Conservation (phyloP, 2,113 vertebrate genomes). For the Aphyosemion australe region DNA sequence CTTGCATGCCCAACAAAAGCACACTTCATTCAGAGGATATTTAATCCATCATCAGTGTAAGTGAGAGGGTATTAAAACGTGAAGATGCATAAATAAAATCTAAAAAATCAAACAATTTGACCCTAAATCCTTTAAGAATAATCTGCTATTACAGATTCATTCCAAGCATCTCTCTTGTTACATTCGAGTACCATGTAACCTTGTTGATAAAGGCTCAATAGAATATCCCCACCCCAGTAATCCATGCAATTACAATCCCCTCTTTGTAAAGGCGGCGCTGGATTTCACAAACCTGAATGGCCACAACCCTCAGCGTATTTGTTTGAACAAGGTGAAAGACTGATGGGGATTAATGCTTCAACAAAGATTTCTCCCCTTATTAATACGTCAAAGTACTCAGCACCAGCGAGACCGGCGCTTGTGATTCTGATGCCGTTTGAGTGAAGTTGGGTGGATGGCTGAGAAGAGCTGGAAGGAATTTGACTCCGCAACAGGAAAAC, state of each 20-base stretch:
- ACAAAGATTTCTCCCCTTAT: constrained; percentile 61
- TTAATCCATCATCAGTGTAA: constrained; percentile 34
- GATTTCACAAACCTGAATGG: constrained; percentile 55
- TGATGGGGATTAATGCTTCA: constrained; percentile 67
- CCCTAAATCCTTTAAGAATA: constrained; percentile 54
- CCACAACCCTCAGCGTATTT: constrained; percentile 58
- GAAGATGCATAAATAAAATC: constrained; percentile 48
- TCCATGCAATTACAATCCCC: constrained; percentile 70
- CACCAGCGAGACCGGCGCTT: constrained; percentile 42
- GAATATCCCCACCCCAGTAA: constrained; percentile 69
- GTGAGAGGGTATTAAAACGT: constrained; percentile 42
- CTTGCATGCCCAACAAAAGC: constrained; percentile 52
- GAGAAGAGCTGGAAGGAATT: constrained; percentile 59
- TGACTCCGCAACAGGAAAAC: constrained; percentile 74
- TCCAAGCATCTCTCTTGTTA: constrained; percentile 41
- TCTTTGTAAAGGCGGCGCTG: constrained; percentile 55
- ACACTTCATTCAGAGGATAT: constrained; percentile 37
- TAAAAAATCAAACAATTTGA: too few species aligned
- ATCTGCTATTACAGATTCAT: constrained; percentile 47
- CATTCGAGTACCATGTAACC: constrained; percentile 62
- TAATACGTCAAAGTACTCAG: constrained; percentile 72
- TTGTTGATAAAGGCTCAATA: constrained; percentile 70
- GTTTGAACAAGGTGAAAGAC: constrained; percentile 76
- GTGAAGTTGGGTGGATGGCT: background rate
- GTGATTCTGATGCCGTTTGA: constrained; percentile 47